Base-by-base conservation (phyloP, 2,113 vertebrate genomes). In the Struthio camelus region DNA sequence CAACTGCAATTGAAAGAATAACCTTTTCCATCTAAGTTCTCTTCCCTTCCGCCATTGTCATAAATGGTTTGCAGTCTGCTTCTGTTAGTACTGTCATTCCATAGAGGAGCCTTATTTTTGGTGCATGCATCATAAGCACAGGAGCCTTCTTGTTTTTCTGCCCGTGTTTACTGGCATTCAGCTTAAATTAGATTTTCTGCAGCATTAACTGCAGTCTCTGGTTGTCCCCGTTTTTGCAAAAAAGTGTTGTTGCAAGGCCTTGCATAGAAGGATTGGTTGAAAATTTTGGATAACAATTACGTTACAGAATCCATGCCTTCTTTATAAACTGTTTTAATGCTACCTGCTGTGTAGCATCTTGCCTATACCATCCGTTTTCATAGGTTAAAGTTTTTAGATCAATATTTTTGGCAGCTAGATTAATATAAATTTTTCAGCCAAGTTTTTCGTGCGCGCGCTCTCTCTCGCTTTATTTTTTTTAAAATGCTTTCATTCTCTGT, bases 401-500 rank as follows among this genome's bases (percentile, higher is more conserved):
- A 56, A 30, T 13, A 27, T 2, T 70, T 62, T 30, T 6, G 14
- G 23, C 44, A 75, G 18, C 6, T 17, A 36, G 30, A 66, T 23
- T 11, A 8, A 79, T 54, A 88, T 11, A 19, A 12, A 36, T 79
- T 51, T 88, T 76, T 84, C 38, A 58, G 18, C 11, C 30, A 62
- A 72, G 87, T 83, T 34, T 90, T 53, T 94, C 67, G n/a, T n/a
- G n/a, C n/a, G n/a, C n/a, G n/a, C n/a, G n/a, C n/a, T n/a, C n/a
- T n/a, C n/a, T n/a, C n/a, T n/a, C n/a, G n/a, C n/a, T n/a, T n/a
- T n/a, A 70, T 83, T 73, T 20, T 13, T 82, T 16, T 80, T n/a
- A n/a, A n/a, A n/a, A 53, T 94, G 25, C 71, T 79, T 94, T 65
- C 24, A 30, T 93, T 87, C 67, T 82, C 40, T 85, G 14, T 44